phyloP scores from a whole-genome alignment of 2,888 invertebrate genomes.

The Acanthopleura granulata region DNA sequence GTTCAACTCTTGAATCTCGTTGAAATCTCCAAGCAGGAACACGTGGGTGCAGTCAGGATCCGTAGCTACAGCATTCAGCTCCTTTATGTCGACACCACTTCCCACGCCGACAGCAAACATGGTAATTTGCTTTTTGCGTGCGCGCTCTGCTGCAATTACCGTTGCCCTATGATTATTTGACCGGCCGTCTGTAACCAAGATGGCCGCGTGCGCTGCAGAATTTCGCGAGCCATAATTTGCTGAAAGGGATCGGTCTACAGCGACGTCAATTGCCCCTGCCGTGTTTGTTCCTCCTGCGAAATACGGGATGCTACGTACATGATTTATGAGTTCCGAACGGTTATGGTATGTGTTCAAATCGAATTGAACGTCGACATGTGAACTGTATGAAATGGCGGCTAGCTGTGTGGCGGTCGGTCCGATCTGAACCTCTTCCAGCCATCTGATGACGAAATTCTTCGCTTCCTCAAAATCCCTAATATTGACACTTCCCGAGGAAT shows the following conservation, averaged over 20 bases:
- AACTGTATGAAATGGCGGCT: constrained; percentile 66
- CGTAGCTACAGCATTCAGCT: constrained; percentile 43
- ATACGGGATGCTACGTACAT: constrained; percentile 3
- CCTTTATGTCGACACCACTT: constrained; percentile 17
- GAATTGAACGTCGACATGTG: constrained; percentile 60
- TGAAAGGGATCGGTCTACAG: background rate
- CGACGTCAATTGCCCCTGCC: constrained; percentile 22
- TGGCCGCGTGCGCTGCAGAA: background rate
- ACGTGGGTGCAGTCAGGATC: constrained; percentile 40
- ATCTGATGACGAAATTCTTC: constrained; percentile 60
- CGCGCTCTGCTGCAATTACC: background rate
- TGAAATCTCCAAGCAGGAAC: background rate
- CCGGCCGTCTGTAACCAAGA: constrained; percentile 14
- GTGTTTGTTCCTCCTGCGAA: constrained; percentile 35
- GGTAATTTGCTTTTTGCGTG: background rate
- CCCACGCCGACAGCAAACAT: constrained; percentile 13
- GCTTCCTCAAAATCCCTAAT: constrained; percentile 52
- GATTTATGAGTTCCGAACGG: constrained; percentile 25
- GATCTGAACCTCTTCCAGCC: constrained; percentile 64
- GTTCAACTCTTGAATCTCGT: background rate
- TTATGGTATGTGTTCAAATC: constrained; percentile 40
- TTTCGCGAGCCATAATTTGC: background rate
- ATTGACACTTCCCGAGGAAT: constrained; percentile 68
- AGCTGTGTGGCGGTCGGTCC: constrained; percentile 60
- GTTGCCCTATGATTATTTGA: background rate